A percentile compares a stretch with the other conserved stretches of the same genome.
Conservation (phyloP, 2,888 invertebrate genomes). For the Athetis lepigone region DNA sequence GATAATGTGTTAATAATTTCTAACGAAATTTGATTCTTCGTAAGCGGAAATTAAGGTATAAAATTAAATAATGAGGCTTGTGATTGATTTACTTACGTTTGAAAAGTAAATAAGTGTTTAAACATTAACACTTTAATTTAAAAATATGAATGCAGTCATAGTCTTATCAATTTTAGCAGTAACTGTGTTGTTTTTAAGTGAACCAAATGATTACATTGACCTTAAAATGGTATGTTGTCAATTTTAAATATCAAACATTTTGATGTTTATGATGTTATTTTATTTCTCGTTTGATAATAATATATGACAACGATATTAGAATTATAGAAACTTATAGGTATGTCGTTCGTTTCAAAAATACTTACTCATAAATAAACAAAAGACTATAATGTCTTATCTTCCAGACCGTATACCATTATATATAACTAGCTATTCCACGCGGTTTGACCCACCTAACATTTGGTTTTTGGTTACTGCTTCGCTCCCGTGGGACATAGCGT, state of each 20-base stretch:
- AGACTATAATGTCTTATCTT: no score
- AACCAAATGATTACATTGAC: neutral
- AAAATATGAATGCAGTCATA: no score
- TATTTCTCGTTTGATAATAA: no score
- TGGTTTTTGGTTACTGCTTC: no score
- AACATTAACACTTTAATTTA: no score
- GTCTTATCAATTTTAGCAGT: neutral
- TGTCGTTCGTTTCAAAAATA: no score
- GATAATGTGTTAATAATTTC: conserved; percentile 19
- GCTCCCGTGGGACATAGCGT: no score
- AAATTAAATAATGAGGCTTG: neutral
- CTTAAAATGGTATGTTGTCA: neutral
- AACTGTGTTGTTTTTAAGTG: neutral
- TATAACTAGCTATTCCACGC: no score
- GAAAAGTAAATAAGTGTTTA: neutral
- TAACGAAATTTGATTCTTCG: neutral
- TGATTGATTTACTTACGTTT: conserved; percentile 1
- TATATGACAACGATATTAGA: no score
- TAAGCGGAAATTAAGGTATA: neutral
- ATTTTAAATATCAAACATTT: neutral
- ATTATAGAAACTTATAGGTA: neutral
- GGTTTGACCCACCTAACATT: no score
- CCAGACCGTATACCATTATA: no score
- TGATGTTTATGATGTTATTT: neutral
- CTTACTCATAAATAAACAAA: conserved; percentile 8